Evolutionary conservation across 2,888 invertebrate species (phyloP), one percentile per base, ranked within the genome.

Genomic region (Drosophila vallismaia): DNA sequence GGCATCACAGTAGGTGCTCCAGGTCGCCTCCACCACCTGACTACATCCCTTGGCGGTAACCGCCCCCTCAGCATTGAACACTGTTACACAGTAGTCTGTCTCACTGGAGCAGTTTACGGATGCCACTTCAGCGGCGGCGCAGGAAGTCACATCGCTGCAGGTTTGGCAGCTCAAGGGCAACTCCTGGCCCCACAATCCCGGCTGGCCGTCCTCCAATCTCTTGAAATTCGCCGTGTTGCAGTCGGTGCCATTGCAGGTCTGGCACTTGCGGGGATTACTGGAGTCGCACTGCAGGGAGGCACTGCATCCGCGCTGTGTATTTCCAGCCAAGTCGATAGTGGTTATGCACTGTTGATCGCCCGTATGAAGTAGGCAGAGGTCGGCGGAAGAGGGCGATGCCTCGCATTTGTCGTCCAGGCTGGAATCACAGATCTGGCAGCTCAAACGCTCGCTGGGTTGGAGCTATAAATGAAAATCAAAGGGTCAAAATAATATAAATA

Each of bases 261-360:
- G 74, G 38, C 91, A 91, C 3, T 24, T 71, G 0, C 31, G 50
- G 0, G 52, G 28, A 33, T 76, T 78, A 0, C 3, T 31, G 3
- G 52, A 24, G 2, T 50, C 44, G 31, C 90, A 90, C 9, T 56
- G 55, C 9, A 89, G 3, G 10, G 83, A 64, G 2, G 60, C 62
- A 66, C 80, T 79, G 54, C 90, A 90, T 14, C 89, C 91, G 4
- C 90, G 90, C 2, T 77, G 28, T 0, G 90, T 90, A 31, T 72
- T 57, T 7, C 84, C 89, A 6, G 70, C 28, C 4, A 4, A 1
- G 7, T 77, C 79, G 2, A 90, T 46, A 5, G 50, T 52, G 2
- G 82, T 75, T n/a, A 90, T 73, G 59, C 90, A 90, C 1, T 58
- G 56, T 38, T 90, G 82, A 2, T 56, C 29, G 0, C 19, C 1